Evolutionary conservation across 2,888 invertebrate species (phyloP).

Genomic region (Malacosoma neustria): DNA sequence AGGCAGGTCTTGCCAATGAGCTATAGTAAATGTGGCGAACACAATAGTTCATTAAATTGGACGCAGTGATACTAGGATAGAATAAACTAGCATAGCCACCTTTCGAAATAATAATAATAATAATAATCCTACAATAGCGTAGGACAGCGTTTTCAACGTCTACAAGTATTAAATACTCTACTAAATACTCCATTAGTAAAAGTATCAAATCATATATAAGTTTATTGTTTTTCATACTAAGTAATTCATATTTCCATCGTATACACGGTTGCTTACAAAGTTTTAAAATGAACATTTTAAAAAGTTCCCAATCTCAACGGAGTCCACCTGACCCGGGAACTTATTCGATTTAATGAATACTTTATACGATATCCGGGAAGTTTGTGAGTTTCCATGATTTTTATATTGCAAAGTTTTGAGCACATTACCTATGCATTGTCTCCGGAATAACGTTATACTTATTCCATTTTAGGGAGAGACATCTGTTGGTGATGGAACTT

Average conservation of each 20-base stretch:
- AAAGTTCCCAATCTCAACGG: not conserved
- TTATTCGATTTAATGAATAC: conserved; percentile 55
- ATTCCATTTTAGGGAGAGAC: conserved; percentile 45
- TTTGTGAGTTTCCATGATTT: conserved; percentile 61
- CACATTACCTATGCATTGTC: conserved; percentile 67
- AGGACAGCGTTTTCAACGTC: too few species aligned
- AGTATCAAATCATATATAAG: too few species aligned
- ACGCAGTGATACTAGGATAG: too few species aligned
- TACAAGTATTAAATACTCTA: too few species aligned
- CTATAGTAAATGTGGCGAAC: too few species aligned
- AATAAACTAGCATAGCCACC: too few species aligned
- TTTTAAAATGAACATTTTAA: conserved; percentile 3
- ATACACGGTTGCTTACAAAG: conserved; percentile 5
- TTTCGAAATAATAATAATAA: too few species aligned
- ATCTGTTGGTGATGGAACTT: conserved; percentile 12
- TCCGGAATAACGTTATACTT: conserved; percentile 30
- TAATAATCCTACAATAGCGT: too few species aligned
- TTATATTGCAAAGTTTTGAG: conserved; percentile 57
- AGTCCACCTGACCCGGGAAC: conserved; percentile 44
- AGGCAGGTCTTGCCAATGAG: too few species aligned
- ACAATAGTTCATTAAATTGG: too few species aligned
- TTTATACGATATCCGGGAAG: conserved; percentile 48
- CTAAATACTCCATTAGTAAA: too few species aligned
- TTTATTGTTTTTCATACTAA: not conserved
- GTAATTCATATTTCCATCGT: not conserved